Base-by-base conservation (phyloP, 2,113 vertebrate species). In the Oreochromis aureus region DNA sequence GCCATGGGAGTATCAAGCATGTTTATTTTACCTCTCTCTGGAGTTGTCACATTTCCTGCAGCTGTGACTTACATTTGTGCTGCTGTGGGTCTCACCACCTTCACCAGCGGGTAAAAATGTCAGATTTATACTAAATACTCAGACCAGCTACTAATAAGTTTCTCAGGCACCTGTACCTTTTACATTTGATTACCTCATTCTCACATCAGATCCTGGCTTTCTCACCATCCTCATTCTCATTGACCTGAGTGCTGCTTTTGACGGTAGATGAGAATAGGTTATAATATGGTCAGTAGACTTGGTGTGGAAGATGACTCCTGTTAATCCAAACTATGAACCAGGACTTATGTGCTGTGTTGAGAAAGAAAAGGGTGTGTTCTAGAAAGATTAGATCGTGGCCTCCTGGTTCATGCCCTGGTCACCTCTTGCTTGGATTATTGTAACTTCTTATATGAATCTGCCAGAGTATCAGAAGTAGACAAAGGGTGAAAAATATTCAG, bases 1-100 rank as follows among this genome's bases (percentile, higher is more conserved):
- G 97, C 98, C 44, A 98, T 98, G 12, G 98, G 97, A 0, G 79
- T 96, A 4, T 97, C 97, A 0, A 96, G 97, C 18, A 0, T 98
- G 5, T 99, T 98, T 5, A 93, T 96, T 7, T 34, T 98, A 86
- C 95, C 96, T 66, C 90, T 99, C 88, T 96, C 96, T 18, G 96
- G 96, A 87, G 90, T 94, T 0, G 93, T 94, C 6, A 96, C 94
- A 10, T 98, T 97, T 66, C 88, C 89, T 41, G 92, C 90, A 18
- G 97, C 98, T 1, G 82, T 99, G 5, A 85, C 93, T 53, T 97
- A 95, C 0, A 93, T 97, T 2, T 97, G 98, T 0, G 93, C 91
- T 15, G 94, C 96, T 1, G 89, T 98, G 1, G 96, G 97, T 5
- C 87, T 97, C 0, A 95, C 97, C 86, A 97, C 97, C 32, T 99